Base-by-base conservation (phyloP, 2,888 invertebrate genomes). In the Epirrhoe tristata region DNA sequence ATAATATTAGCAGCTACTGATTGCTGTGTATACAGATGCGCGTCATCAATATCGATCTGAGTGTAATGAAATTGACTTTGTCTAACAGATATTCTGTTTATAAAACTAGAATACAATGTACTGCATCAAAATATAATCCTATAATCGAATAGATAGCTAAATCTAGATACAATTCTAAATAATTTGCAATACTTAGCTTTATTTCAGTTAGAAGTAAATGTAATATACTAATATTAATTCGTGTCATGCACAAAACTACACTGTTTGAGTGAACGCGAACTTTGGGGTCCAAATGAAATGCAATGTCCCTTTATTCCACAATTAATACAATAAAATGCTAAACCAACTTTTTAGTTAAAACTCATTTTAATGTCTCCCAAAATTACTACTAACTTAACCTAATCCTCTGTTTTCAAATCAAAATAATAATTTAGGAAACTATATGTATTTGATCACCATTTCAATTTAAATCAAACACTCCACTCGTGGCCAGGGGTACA, bases 121-220 rank as follows among this genome's bases (percentile, higher is more conserved):
- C 48, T 48, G 48, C 48, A 48, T 43, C 39, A 43, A 43, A 43
- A 43, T 43, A 43, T 39, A 39, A 39, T 46, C 46, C 5, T 46
- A 46, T n/a, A 14, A 14, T 16, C 48, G 6, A 16, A 48, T 61
- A 66, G 61, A 58, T 66, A 66, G 66, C 32, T 58, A 54, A 43
- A 64, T 61, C 60, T 63, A 60, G 63, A 48, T 63, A 61, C 52
- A 31, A 66, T 54, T 53, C 48, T 52, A 10, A 63, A 60, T 60
- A 57, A 34, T 50, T 64, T 61, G 67, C 67, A 63, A 67, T 67
- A 67, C 24, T 57, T 54, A 64, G 61, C 61, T 68, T 68, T 64
- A 68, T 64, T 53, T 57, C 48, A 39, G 8, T 51, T 56, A 7
- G 10, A 64, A 58, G 17, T 56, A 31, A 48, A 39, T 67, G 36